Percentiles rank a stretch among this genome's conserved stretches.
Conservation (phyloP, 2,797 vertebrate species). For the Chanos chanos region DNA sequence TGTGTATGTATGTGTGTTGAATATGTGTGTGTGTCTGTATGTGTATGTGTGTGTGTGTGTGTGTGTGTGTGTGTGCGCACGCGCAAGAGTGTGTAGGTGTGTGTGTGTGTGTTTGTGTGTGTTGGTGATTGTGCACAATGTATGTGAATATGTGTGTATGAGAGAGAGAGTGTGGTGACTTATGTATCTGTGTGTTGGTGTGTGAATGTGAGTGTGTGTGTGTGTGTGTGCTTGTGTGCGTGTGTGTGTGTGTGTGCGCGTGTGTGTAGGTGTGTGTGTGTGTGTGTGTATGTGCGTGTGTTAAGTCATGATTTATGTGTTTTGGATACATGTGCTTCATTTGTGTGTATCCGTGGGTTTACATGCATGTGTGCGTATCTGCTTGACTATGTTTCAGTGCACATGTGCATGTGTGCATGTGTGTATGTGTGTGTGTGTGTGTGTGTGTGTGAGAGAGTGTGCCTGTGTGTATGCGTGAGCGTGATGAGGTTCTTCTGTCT, state of each 20-base stretch:
- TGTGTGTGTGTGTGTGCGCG: neutral
- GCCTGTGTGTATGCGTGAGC: too few species aligned
- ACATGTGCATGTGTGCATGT: neutral
- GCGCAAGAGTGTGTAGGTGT: neutral
- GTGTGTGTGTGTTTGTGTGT: neutral
- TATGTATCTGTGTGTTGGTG: conserved; percentile 5
- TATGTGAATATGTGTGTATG: neutral
- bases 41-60: conserved; percentile 3
- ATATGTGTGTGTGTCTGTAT: neutral
- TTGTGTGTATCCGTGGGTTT: neutral
- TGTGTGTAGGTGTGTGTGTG: neutral
- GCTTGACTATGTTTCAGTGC: neutral
- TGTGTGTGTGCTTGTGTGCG: neutral
- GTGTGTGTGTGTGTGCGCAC: neutral
- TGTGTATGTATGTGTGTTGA: neutral
- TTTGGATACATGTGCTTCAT: too few species aligned
- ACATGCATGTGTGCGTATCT: neutral
- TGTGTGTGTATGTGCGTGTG: neutral
- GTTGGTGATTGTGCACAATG: too few species aligned
- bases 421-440: too few species aligned
- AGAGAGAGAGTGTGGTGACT: too few species aligned
- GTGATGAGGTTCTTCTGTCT: too few species aligned
- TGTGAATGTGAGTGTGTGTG: neutral
- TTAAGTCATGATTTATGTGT: too few species aligned
- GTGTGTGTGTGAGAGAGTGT: too few species aligned